These are phyloP conservation scores for Zaprionus lineosus DNA, from an alignment of 2,888 invertebrate genomes.

Conservation along the genomic window DNA sequence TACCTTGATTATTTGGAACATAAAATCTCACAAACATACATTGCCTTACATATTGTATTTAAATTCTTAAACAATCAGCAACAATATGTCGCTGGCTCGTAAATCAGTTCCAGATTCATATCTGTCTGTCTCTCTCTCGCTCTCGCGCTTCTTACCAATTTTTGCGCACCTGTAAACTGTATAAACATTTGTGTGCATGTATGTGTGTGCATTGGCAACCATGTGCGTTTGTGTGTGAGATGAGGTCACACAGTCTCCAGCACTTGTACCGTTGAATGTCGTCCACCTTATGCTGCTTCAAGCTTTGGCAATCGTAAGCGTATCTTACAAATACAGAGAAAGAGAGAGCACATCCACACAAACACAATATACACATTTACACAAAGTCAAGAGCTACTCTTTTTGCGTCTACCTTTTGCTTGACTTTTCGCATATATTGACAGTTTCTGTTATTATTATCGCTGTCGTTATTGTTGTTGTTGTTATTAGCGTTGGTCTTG, in stretches of 20 bases:
- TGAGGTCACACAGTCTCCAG: slow-evolving; percentile 52
- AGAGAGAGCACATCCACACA: background rate
- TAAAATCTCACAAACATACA: no score
- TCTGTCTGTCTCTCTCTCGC: slow-evolving; percentile 11
- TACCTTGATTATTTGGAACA: slow-evolving; percentile 7
- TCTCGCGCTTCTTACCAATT: slow-evolving; percentile 2
- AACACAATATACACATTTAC: background rate
- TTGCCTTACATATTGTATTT: no score
- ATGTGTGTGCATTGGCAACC: slow-evolving; percentile 4
- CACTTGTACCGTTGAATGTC: slow-evolving; percentile 53
- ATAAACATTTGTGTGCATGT: background rate
- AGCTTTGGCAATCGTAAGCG: slow-evolving; percentile 61
- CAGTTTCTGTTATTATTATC: slow-evolving; percentile 25
- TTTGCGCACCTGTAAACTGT: slow-evolving; percentile 22
- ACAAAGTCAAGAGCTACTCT: slow-evolving; percentile 5
- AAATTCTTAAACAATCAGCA: slow-evolving; percentile 19
- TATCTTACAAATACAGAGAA: slow-evolving; percentile 38
- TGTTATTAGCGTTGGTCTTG: slow-evolving; percentile 36
- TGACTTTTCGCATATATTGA: slow-evolving; percentile 56
- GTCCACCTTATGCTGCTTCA: slow-evolving; percentile 55
- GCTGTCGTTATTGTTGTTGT: slow-evolving; percentile 1
- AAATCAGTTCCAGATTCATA: slow-evolving; percentile 6
- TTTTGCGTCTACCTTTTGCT: slow-evolving; percentile 53
- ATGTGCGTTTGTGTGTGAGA: slow-evolving; percentile 36
- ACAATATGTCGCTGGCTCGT: slow-evolving; percentile 8